Conservation (phyloP, 2,888 invertebrate genomes). For the Leucophora obtusa region DNA sequence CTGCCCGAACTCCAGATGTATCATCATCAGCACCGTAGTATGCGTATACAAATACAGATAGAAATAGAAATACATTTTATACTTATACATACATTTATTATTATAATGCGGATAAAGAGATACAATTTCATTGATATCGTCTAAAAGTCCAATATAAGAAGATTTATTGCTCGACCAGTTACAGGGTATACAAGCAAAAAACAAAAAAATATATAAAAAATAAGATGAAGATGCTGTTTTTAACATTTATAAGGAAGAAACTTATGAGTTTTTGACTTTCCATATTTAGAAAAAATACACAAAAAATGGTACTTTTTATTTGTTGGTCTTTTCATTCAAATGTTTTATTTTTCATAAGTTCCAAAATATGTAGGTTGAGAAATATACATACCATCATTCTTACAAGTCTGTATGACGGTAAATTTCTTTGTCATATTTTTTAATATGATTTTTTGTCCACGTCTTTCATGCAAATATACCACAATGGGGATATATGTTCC, state of each 20-base stretch:
- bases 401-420: conserved; percentile 42
- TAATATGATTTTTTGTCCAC: background rate
- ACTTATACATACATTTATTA: conserved; percentile 74
- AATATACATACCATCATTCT: conserved; percentile 15
- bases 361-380: conserved; percentile 51
- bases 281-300: conserved; percentile 52
- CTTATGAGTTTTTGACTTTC: conserved; percentile 61
- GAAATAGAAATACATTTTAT: conserved; percentile 25
- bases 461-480: conserved; percentile 3
- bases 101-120: conserved; percentile 78
- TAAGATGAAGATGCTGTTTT: conserved; percentile 35
- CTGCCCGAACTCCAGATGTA: conserved; percentile 58
- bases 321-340: conserved; percentile 35
- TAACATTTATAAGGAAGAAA: conserved; percentile 39
- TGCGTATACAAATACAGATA: conserved; percentile 54
- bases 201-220: conserved; percentile 54
- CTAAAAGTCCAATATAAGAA: conserved; percentile 77
- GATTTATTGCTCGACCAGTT: conserved; percentile 74
- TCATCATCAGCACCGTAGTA: conserved; percentile 50
- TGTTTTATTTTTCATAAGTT: conserved; percentile 11
- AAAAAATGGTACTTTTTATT: conserved; percentile 34
- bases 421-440: conserved; percentile 35
- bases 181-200: conserved; percentile 25
- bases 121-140: conserved; percentile 78
- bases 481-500: conserved; percentile 18